Evolutionary conservation across 2,888 invertebrate genomes (phyloP).

Genomic region (Pachliopta kotzebuea): DNA sequence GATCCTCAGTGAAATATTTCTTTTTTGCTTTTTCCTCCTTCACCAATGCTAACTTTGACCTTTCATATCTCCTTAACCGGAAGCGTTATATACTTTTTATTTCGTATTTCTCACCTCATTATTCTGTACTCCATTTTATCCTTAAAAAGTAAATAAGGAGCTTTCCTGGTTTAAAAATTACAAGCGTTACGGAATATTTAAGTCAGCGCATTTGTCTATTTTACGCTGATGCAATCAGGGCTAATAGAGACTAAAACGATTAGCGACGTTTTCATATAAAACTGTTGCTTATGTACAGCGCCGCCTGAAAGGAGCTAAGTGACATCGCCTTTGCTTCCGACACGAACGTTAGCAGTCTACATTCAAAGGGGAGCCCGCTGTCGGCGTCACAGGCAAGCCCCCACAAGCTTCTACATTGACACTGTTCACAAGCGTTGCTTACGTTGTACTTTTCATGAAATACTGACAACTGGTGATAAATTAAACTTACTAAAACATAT

Average conservation of each 20-base stretch:
- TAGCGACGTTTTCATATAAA: background rate
- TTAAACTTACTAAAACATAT: background rate
- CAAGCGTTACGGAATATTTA: too few relatives aligned
- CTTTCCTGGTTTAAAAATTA: too few relatives aligned
- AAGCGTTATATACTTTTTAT: too few relatives aligned
- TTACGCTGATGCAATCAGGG: too few relatives aligned
- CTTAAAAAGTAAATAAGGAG: too few relatives aligned
- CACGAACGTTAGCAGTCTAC: conserved; percentile 4
- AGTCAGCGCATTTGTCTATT: too few relatives aligned
- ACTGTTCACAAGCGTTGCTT: conserved; percentile 5
- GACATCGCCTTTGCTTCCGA: conserved; percentile 9
- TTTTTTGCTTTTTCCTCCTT: too few relatives aligned
- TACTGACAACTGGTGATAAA: background rate
- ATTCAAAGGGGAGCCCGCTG: conserved; percentile 7
- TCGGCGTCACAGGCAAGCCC: background rate
- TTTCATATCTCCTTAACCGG: too few relatives aligned
- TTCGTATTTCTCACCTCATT: too few relatives aligned
- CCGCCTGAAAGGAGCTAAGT: conserved; percentile 4
- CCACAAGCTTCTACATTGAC: conserved; percentile 15
- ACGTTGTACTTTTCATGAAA: background rate
- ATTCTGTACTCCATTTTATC: too few relatives aligned
- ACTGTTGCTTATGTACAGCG: background rate
- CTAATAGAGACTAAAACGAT: background rate
- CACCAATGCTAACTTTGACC: too few relatives aligned
- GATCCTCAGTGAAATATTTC: too few relatives aligned